Evolutionary conservation across 1,140 invertebrate genomes (phyloP).

Genomic region (Stegodyphus mimosarum): DNA sequence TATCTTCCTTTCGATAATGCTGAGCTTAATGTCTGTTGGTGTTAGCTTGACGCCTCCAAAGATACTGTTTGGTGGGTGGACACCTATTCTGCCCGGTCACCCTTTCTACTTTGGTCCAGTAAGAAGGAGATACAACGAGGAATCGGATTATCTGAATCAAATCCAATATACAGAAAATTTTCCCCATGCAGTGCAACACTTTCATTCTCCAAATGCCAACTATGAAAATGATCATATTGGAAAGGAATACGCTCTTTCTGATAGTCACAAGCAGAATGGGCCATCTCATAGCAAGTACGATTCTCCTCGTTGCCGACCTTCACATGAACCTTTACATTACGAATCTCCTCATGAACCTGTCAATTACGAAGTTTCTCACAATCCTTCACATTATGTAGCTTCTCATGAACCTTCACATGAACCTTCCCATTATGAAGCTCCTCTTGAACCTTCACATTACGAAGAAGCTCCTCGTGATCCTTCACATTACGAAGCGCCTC

Average conservation of each 20-base stretch:
- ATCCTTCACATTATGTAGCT: neutral
- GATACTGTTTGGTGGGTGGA: constrained; percentile 59
- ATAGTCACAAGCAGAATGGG: neutral
- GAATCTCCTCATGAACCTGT: neutral
- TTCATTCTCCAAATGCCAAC: neutral
- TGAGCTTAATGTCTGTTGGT: neutral
- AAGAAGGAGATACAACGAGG: neutral
- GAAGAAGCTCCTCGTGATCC: neutral
- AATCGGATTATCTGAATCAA: neutral
- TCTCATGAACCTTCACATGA: neutral
- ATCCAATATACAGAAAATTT: neutral
- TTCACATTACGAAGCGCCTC: neutral
- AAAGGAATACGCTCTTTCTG: neutral
- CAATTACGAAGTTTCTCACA: neutral
- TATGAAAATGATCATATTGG: neutral
- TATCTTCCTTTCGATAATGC: neutral
- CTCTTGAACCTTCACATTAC: neutral
- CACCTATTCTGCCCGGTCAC: constrained; percentile 54
- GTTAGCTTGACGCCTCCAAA: constrained; percentile 34
- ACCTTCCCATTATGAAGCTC: neutral
- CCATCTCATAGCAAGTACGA: neutral
- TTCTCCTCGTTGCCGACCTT: neutral
- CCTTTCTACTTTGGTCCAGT: constrained; percentile 39
- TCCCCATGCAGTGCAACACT: neutral
- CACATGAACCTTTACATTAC: neutral